Evolutionary conservation across 2,797 vertebrate genomes (phyloP), one percentile per base, ranked within the genome.

Genomic region (Tolypeutes matacus): DNA sequence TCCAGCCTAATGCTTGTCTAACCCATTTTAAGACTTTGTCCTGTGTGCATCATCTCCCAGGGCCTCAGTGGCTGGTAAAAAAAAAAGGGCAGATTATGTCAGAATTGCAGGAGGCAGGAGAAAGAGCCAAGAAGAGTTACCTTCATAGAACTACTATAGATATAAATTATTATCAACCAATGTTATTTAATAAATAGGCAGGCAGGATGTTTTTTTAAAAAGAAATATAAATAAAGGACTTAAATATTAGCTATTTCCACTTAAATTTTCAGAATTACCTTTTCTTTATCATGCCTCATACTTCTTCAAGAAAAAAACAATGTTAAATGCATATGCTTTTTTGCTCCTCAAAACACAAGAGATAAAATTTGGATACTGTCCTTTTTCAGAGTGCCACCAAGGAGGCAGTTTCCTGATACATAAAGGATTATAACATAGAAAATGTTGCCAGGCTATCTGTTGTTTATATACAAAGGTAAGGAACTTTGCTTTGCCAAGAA

Each of bases 401-500:
- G 27, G 78, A 72, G 31, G 18, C 39, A 95, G 78, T 72, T 64
- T 81, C 62, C 67, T 65, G 62, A 5, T 62, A 70, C 25, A 83
- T 31, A 75, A 85, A 88, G 53, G 72, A 70, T 62, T 87, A 93
- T 2, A 93, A 81, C 25, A 58, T 62, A 64, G 25, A 82, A 93
- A 97, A 86, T 17, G 15, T 3, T 92, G 36, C 76, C 60, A 89
- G 39, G 21, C 27, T 78, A 73, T 86, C 60, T 53, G 20, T 5
- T 67, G 2, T 81, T 75, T 51, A 85, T 6, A 84, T 6, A 84
- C 27, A 17, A 86, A 20, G 20, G 15, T 86, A 73, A 86, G n/a
- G 67, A 95, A 83, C 51, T 77, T 82, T 60, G 21, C 82, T 86
- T 83, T 92, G 60, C 20, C 60, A 93, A 65, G 21, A 89, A 3